A percentile compares a stretch with the other conserved stretches of the same genome.
Conservation (phyloP, 2,797 vertebrate genomes). For the Acanthurus lineatus region DNA sequence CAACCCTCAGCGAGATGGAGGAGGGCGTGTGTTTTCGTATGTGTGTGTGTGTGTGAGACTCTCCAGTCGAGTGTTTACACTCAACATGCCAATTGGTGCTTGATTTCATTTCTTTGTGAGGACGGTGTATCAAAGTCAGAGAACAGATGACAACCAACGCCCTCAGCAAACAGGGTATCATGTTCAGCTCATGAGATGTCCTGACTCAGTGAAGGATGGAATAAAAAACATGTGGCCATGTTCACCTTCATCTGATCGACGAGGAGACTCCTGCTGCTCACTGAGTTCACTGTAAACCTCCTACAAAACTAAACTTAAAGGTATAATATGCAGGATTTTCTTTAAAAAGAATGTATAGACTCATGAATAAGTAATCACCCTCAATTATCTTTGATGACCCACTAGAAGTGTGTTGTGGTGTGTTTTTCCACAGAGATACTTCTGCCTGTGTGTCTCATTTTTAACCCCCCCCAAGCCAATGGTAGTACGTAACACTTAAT, state of each 20-base stretch:
- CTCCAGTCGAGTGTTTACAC: slow-evolving; percentile 43
- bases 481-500: no score
- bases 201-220: slow-evolving; percentile 24
- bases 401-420: no score
- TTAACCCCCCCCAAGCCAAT: no score
- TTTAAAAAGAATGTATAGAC: no score
- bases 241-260: slow-evolving; percentile 15
- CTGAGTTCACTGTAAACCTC: background rate
- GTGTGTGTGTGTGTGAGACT: slow-evolving; percentile 5
- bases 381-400: no score
- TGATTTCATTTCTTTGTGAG: slow-evolving; percentile 37
- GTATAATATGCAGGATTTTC: no score
- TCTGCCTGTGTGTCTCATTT: no score
- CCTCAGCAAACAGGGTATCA: slow-evolving; percentile 51
- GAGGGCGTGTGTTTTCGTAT: slow-evolving; percentile 2
- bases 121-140: slow-evolving; percentile 45
- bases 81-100: slow-evolving; percentile 49
- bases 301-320: background rate
- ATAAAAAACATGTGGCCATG: slow-evolving; percentile 27
- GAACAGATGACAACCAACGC: slow-evolving; percentile 47
- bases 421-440: no score
- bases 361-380: no score
- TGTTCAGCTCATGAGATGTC: slow-evolving; percentile 36
- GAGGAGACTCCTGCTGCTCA: background rate
- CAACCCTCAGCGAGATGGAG: slow-evolving; percentile 23